phyloP scores from a whole-genome alignment of 2,113 vertebrate species.

The Myrmophylax atrothorax region DNA sequence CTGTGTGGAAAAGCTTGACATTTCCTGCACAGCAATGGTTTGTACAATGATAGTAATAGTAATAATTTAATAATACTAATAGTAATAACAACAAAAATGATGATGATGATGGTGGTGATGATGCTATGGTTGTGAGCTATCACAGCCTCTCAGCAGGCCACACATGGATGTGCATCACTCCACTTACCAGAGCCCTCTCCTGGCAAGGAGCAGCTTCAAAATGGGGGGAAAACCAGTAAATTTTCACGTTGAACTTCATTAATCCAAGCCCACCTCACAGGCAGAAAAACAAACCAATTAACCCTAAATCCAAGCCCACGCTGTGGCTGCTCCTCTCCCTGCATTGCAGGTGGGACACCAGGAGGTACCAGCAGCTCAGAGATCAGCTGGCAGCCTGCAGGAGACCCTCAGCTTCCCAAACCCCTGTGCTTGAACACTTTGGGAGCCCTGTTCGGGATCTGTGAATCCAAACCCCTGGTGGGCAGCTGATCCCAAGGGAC shows the following conservation, averaged over 20 bases:
- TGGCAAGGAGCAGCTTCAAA: background rate
- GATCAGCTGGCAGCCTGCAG: background rate
- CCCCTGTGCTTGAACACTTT: background rate
- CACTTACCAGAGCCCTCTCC: background rate
- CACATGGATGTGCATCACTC: background rate
- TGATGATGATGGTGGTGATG: background rate
- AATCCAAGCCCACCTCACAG: background rate
- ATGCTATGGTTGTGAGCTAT: background rate
- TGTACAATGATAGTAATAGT: background rate
- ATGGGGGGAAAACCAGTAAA: background rate
- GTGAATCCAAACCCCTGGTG: background rate
- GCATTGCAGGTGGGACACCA: background rate
- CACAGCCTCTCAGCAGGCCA: too few relatives aligned
- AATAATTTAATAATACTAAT: background rate
- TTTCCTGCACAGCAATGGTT: background rate
- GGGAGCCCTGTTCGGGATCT: background rate
- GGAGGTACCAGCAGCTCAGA: background rate
- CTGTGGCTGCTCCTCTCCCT: background rate
- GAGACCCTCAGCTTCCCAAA: background rate
- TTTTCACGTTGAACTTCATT: background rate
- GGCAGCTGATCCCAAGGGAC: background rate
- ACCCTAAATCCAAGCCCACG: background rate
- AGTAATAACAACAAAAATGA: background rate
- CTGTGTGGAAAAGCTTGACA: background rate
- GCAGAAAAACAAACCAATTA: background rate